Evolutionary conservation across 2,888 invertebrate genomes (phyloP).

Genomic region (Cryptocephalus moraei): DNA sequence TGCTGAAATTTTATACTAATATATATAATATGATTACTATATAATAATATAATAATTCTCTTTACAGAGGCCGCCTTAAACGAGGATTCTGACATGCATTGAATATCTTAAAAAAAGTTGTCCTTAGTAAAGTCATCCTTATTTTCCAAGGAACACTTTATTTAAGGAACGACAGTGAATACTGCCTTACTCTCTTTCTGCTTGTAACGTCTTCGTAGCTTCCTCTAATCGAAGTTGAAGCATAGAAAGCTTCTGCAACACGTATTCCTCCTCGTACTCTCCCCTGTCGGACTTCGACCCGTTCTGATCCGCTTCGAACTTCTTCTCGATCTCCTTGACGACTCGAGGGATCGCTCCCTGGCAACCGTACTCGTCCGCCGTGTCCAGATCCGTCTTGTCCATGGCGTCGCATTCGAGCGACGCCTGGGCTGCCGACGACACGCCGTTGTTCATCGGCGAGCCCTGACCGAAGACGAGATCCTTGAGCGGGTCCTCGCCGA

Average conservation of each 20-base stretch:
- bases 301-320: conserved; percentile 5
- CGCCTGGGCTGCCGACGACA: background rate
- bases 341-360: conserved; percentile 56
- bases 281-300: conserved; percentile 4
- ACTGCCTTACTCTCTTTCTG: conserved; percentile 68
- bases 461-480: conserved; percentile 34
- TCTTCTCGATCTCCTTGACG: conserved; percentile 25
- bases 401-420: background rate
- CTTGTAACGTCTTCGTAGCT: conserved; percentile 59
- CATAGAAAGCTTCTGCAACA: conserved; percentile 53
- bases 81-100: no score
- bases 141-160: no score
- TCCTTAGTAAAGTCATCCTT: no score
- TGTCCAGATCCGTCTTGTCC: conserved; percentile 24
- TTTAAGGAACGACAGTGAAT: no score
- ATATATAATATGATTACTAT: no score
- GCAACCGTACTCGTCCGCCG: conserved; percentile 50
- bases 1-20: no score
- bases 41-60: no score
- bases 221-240: conserved; percentile 62
- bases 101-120: no score
- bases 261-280: conserved; percentile 44
- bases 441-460: conserved; percentile 27
- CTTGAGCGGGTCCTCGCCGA: conserved; percentile 39
- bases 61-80: no score